Percentiles rank a stretch among this genome's conserved stretches.
Evolutionary conservation across 2,113 vertebrate species (phyloP).

Genomic region (Tursiops truncatus): DNA sequence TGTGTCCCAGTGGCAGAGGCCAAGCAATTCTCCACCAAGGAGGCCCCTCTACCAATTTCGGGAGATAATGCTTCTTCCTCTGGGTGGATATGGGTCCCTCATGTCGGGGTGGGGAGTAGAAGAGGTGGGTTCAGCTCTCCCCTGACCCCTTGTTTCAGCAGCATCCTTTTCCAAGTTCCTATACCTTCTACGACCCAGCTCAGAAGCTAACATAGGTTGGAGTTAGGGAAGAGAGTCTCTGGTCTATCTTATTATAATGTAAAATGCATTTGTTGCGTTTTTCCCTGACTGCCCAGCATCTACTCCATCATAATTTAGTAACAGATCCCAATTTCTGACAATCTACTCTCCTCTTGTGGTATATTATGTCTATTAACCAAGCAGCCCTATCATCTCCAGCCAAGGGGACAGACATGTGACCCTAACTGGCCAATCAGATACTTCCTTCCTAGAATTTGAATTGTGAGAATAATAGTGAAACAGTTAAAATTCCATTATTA

Average conservation of each 20-base stretch:
- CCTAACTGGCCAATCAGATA: background rate
- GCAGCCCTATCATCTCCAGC: background rate
- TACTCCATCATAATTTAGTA: background rate
- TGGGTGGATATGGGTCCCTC: background rate
- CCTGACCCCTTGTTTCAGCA: background rate
- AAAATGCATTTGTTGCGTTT: background rate
- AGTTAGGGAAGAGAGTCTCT: background rate
- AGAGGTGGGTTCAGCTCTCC: background rate
- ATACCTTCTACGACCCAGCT: background rate
- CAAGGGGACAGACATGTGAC: background rate
- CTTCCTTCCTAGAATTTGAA: background rate
- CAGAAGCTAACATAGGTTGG: background rate
- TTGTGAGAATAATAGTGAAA: background rate
- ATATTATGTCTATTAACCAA: background rate
- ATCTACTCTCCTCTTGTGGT: background rate
- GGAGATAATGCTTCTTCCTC: background rate
- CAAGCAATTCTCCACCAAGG: background rate
- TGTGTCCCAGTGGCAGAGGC: background rate
- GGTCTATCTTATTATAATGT: background rate
- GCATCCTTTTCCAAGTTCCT: background rate
- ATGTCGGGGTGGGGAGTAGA: background rate
- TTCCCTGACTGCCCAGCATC: background rate
- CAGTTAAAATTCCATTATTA: background rate
- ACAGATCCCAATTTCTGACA: background rate
- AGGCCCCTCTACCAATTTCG: background rate